Base-by-base conservation (phyloP, 2,797 vertebrate genomes). In the Chelon labrosus region DNA sequence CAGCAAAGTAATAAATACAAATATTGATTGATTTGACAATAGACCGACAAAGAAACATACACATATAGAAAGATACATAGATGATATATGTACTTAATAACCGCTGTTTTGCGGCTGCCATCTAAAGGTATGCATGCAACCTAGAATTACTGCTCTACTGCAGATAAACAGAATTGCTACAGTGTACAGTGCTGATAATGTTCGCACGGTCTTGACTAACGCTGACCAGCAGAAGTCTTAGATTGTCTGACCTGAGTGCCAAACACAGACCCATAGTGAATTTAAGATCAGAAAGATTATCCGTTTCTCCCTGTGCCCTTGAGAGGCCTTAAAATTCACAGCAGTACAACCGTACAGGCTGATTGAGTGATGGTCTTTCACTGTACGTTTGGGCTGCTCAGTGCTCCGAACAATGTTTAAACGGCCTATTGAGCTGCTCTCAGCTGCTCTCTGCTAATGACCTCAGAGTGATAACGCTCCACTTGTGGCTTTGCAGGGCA, bases 371-470 rank as follows among this genome's bases (percentile, higher is more conserved):
- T 65, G 62, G 61, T 72, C 73, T 86, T 87, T 75, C 55, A 79
- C 58, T 82, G 61, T 74, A 73, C 47, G 53, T 82, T 83, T 75
- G 56, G 62, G 47, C 78, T 63, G 70, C 56, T 75, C 64, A 56
- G 51, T 75, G 67, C 55, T 81, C 76, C 79, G 73, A 77, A 84
- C 77, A 69, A 76, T 81, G 66, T 85, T 86, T 80, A 82, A 91
- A 89, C 82, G 66, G 69, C 54, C 65, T 85, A 80, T 90, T 88
- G 79, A 86, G 75, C 70, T 44, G 37, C 82, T 82, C 59, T 68
- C 73, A 58, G 46, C 66, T 82, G 72, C 83, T 78, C 81, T 74
- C 73, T 79, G 64, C 75, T 89, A 86, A 85, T 87, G 79, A 85
- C 65, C 73, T 80, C 47, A 71, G 70, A 70, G 53, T 70, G 55